Evolutionary conservation across 2,888 invertebrate species (phyloP).

Genomic region (Danaus chrysippus): DNA sequence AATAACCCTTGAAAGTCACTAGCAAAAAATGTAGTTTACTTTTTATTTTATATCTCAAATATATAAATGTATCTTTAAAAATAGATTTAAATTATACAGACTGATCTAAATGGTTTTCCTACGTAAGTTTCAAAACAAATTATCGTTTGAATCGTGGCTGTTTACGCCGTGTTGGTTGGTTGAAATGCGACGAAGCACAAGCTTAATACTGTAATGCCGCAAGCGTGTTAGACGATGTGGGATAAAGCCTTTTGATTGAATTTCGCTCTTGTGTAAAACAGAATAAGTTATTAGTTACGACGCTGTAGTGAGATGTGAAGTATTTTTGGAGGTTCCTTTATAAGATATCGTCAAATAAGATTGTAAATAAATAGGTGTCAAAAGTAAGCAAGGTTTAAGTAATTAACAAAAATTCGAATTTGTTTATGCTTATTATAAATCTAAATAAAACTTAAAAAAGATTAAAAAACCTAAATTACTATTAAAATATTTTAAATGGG

Average conservation of each 20-base stretch:
- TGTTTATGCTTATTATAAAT: too few relatives aligned
- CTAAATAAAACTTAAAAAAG: too few relatives aligned
- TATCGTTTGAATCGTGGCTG: conserved; percentile 28
- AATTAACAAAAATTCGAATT: too few relatives aligned
- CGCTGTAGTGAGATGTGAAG: conserved; percentile 12
- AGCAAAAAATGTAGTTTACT: too few relatives aligned
- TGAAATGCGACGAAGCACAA: conserved; percentile 19
- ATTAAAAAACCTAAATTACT: too few relatives aligned
- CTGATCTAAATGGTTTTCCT: conserved; percentile 27
- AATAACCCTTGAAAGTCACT: too few relatives aligned
- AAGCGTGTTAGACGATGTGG: conserved; percentile 23
- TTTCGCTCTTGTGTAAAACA: conserved; percentile 25
- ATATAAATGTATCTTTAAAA: too few relatives aligned
- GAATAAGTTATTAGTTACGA: conserved; percentile 18
- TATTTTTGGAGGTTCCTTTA: background rate
- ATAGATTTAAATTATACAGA: conserved; percentile 16
- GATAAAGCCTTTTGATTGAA: conserved; percentile 25
- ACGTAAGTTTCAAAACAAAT: conserved; percentile 27
- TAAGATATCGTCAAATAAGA: background rate
- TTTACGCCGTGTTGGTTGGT: conserved; percentile 25
- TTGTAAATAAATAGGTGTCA: too few relatives aligned
- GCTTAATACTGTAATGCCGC: conserved; percentile 14
- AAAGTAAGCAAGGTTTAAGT: too few relatives aligned
- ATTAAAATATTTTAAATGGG: too few relatives aligned
- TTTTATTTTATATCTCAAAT: too few relatives aligned